Evolutionary conservation across 2,888 invertebrate species (phyloP).

Genomic region (Apantesis nais): DNA sequence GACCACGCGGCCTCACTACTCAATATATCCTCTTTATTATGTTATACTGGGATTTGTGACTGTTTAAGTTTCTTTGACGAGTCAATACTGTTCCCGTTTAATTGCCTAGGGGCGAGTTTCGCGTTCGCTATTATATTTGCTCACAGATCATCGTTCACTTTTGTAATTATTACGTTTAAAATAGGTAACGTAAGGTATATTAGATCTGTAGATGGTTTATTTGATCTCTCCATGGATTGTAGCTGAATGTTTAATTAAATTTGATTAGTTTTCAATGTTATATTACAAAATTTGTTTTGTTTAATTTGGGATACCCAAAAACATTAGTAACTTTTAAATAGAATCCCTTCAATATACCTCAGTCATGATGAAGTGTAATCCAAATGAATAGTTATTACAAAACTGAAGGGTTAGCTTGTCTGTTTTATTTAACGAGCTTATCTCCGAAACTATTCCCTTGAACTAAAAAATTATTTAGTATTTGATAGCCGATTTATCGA

Average conservation of each 20-base stretch:
- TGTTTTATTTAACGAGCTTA: no score
- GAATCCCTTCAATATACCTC: no score
- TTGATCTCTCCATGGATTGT: not conserved
- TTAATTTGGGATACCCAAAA: no score
- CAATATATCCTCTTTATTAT: slow-evolving; percentile 44
- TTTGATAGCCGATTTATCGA: no score
- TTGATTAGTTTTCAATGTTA: not conserved
- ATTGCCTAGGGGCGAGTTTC: slow-evolving; percentile 10
- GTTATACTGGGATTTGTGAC: slow-evolving; percentile 33
- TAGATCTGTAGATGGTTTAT: not conserved
- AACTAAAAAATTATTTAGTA: no score
- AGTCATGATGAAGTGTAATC: no score
- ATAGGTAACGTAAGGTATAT: not conserved
- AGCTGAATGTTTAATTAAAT: not conserved
- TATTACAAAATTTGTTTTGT: not conserved
- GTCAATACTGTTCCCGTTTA: slow-evolving; percentile 32
- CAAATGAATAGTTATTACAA: no score
- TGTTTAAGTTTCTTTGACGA: slow-evolving; percentile 34
- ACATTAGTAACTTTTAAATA: no score
- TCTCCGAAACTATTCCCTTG: no score
- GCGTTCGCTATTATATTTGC: slow-evolving; percentile 11
- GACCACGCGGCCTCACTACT: slow-evolving; percentile 36
- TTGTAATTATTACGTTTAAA: not conserved
- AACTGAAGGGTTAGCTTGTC: no score
- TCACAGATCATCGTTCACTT: not conserved